These are phyloP conservation scores for Trichosurus vulpecula DNA, from an alignment of 2,797 vertebrate species.

Conservation along the genomic window DNA sequence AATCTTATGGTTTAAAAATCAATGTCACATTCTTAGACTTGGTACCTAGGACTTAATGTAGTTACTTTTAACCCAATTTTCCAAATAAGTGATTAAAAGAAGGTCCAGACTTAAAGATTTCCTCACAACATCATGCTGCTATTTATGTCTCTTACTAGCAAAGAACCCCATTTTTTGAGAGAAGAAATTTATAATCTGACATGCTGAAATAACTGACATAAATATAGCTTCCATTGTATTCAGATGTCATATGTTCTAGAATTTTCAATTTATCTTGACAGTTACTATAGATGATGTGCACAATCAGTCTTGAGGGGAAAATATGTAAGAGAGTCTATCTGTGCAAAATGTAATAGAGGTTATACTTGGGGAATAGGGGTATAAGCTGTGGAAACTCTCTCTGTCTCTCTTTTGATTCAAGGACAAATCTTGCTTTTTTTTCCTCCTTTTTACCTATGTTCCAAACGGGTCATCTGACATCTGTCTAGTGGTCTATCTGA, in stretches of 20 bases:
- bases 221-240: slow-evolving; percentile 61
- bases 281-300: slow-evolving; percentile 35
- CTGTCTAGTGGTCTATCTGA: not conserved
- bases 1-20: not conserved
- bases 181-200: slow-evolving; percentile 30
- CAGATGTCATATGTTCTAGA: slow-evolving; percentile 54
- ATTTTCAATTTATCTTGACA: slow-evolving; percentile 72
- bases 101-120: slow-evolving; percentile 42
- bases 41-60: not conserved
- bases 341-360: slow-evolving; percentile 1
- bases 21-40: not conserved
- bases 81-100: slow-evolving; percentile 55
- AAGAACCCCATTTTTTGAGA: slow-evolving; percentile 47
- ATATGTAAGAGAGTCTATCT: not conserved
- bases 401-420: not conserved
- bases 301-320: slow-evolving; percentile 42
- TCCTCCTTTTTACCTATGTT: not conserved
- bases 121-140: not conserved
- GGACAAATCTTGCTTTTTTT: not conserved
- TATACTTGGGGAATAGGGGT: not conserved
- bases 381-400: not conserved
- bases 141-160: slow-evolving; percentile 58
- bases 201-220: slow-evolving; percentile 56
- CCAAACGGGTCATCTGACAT: not conserved
- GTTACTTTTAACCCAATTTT: slow-evolving; percentile 31